Percentiles rank a stretch among this genome's conserved stretches.
Conservation (phyloP, 2,113 vertebrate genomes). For the Octodon degus region DNA sequence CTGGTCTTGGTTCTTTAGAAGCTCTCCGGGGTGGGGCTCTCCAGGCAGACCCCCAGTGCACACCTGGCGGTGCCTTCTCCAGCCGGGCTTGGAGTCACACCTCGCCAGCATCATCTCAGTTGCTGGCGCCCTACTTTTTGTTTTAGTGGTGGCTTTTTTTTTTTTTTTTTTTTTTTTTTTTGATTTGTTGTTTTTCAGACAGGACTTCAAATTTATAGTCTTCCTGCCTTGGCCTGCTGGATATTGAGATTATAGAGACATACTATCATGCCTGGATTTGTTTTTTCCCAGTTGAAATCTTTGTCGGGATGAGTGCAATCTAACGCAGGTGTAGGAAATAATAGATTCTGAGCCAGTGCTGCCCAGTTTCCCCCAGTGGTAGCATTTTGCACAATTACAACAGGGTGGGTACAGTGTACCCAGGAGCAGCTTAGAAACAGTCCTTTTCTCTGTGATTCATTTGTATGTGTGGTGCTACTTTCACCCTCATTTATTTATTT, state of each 20-base stretch:
- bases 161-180: background rate
- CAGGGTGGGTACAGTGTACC: background rate
- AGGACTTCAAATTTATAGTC: background rate
- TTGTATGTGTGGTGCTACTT: background rate
- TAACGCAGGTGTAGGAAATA: background rate
- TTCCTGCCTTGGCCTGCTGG: background rate
- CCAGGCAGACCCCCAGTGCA: background rate
- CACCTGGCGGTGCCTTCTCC: background rate
- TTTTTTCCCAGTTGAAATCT: background rate
- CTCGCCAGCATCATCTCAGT: background rate
- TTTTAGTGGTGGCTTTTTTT: too few species aligned
- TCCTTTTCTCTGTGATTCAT: too few species aligned
- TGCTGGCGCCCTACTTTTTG: background rate
- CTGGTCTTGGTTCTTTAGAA: background rate
- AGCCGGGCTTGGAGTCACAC: rapidly evolving
- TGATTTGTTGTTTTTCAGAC: background rate
- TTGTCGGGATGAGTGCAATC: background rate
- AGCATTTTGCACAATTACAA: background rate
- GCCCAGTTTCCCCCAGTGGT: background rate
- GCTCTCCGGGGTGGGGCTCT: background rate
- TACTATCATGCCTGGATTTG: background rate
- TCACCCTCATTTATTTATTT: background rate
- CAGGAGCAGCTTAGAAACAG: background rate
- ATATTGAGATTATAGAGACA: background rate
- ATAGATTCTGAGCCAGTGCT: background rate